Base-by-base conservation (phyloP, 2,797 vertebrate genomes). In the Atherinosoma microstoma region DNA sequence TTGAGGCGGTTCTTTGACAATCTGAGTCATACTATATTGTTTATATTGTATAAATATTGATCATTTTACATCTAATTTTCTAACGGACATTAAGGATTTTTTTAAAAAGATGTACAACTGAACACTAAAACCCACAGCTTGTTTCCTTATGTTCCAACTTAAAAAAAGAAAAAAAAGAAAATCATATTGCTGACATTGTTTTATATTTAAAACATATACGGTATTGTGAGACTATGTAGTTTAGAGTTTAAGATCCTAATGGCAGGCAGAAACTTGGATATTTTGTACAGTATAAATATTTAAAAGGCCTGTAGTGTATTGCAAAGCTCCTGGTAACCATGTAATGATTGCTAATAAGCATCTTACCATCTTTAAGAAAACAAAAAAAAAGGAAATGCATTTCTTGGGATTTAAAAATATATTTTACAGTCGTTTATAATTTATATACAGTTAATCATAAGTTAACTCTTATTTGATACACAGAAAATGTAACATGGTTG, bases 21-120 rank as follows among this genome's bases (percentile, higher is more conserved):
- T 72, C 51, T 60, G 30, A 63, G 49, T 63, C 59, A 34, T 60
- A 16, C 12, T 78, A n/a, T 45, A 64, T 61, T 70, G 45, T 70
- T 29, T 29, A 24, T 22, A 69, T 27, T 36, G 29, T 75, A 9
- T 67, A 73, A 62, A 75, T 62, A 60, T 7, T 1, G n/a, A 51
- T 61, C 30, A 53, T 78, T 69, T 72, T 40, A 70, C 13, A 27
- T 54, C 0, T 1, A 0, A 59, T 60, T 51, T 15, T 63, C n/a
- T 38, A 66, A 32, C 30, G 15, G 29, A n/a, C 2, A 49, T 47
- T 45, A 18, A 18, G 6, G 53, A 58, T 7, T 53, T 69, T 78
- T 49, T 13, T 53, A 34, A 45, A 35, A 1, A 35, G 34, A 32
- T 68, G 27, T 66, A 38, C 51, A 69, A 2, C 8, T 18, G 13